Base-by-base conservation (phyloP, 2,797 vertebrate genomes). In the Urosaurus nigricauda region DNA sequence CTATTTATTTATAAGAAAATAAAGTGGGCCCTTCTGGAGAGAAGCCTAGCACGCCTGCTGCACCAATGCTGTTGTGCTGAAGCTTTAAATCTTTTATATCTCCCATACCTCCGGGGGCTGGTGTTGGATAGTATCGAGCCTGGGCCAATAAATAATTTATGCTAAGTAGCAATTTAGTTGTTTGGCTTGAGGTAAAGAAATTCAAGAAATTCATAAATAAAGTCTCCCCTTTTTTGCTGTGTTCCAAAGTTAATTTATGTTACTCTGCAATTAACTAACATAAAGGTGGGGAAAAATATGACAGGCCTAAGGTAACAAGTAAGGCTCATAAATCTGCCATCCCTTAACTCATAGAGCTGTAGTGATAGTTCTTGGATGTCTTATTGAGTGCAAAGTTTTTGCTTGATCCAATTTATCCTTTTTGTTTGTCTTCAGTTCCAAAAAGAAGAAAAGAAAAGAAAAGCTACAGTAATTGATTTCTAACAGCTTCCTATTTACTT, bases 131-230 rank as follows among this genome's bases (percentile, higher is more conserved):
- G 97, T 98, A 97, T 98, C 97, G 97, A 98, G 97, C 97, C 97
- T 98, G 96, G 96, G 95, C 96, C 98, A 96, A 99, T 99, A 98
- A 98, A 99, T 99, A 98, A 99, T 99, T 99, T 98, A 99, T 99
- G 97, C 96, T 97, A 98, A 98, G 98, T 97, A 98, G 98, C 97
- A 98, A 98, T 99, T 98, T 98, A 98, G 97, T 98, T 98, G 98
- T 98, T 98, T 98, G 97, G 98, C 98, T 98, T 97, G 97, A 95
- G 98, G 97, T 97, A 96, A 97, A 97, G 97, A 98, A 97, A 97
- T 97, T 95, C 96, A 97, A 97, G 97, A 97, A 97, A 98, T 98
- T 98, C 97, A 97, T 98, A 98, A 98, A 98, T 98, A 98, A 98
- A 98, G 97, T 97, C 97, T 95, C 96, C 97, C 97, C 97, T 97